Percentiles rank a stretch among this genome's conserved stretches.
These are phyloP conservation scores for Pachycephala philippinensis DNA, from an alignment of 2,113 vertebrate species.

Conservation along the genomic window DNA sequence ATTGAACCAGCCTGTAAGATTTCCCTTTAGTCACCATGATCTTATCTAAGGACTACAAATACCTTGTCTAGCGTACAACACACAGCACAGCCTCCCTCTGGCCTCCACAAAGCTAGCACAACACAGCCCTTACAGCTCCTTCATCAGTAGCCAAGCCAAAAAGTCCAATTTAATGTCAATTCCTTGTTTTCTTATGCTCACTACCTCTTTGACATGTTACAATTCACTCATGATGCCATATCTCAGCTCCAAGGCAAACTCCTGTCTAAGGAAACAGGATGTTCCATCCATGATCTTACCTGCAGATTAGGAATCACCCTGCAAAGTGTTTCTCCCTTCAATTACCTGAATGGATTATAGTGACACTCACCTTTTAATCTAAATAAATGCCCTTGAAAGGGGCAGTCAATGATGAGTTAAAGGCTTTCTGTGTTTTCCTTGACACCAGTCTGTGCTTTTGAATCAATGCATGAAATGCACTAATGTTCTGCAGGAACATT, in stretches of 20 bases:
- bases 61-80: not conserved
- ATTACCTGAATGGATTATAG: not conserved
- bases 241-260: not conserved
- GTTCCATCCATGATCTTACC: not conserved
- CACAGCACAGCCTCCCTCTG: not conserved
- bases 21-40: not conserved
- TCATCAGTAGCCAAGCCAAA: not conserved
- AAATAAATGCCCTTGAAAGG: not conserved
- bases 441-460: not conserved
- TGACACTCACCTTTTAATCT: not conserved
- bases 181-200: not conserved
- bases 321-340: not conserved
- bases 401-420: fast-evolving
- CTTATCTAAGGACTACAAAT: not conserved
- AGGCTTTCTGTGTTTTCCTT: not conserved
- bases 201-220: not conserved
- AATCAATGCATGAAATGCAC: not conserved
- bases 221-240: not conserved
- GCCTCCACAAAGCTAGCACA: not conserved
- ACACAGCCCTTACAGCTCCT: not conserved
- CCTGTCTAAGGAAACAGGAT: not conserved
- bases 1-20: not conserved
- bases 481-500: not conserved
- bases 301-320: not conserved
- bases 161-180: not conserved